Evolutionary conservation across 2,888 invertebrate species (phyloP).

Genomic region (Carcina quercana): DNA sequence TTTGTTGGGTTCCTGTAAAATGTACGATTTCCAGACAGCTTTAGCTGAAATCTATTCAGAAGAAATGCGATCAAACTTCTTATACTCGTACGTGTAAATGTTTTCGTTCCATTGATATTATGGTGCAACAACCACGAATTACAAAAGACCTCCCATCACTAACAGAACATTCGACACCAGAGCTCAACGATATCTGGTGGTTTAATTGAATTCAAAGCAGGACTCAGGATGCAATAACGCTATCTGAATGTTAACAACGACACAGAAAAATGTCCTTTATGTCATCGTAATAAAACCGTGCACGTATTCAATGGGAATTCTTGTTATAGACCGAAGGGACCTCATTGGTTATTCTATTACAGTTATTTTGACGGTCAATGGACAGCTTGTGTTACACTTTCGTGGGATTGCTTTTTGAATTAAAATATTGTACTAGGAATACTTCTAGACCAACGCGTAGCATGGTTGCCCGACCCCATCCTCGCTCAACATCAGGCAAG

Average conservation of each 20-base stretch:
- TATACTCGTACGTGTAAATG: slow-evolving; percentile 27
- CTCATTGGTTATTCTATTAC: slow-evolving; percentile 8
- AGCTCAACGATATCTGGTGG: slow-evolving; percentile 11
- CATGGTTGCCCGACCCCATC: too few relatives aligned
- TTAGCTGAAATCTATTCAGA: too few relatives aligned
- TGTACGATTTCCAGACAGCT: too few relatives aligned
- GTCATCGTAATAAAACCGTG: slow-evolving; percentile 1
- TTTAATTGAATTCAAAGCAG: slow-evolving; percentile 11
- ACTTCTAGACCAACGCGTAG: too few relatives aligned
- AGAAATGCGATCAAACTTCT: too few relatives aligned
- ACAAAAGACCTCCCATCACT: slow-evolving; percentile 17
- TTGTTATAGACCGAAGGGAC: slow-evolving; percentile 1
- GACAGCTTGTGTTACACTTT: too few relatives aligned
- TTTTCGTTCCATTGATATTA: slow-evolving; percentile 33
- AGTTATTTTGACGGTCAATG: slow-evolving; percentile 11
- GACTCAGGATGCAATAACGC: slow-evolving; percentile 10
- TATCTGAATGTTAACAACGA: slow-evolving; percentile 9
- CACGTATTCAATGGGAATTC: slow-evolving; percentile 2
- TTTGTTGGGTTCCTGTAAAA: too few relatives aligned
- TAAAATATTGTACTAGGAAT: too few relatives aligned
- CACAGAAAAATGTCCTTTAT: slow-evolving; percentile 15
- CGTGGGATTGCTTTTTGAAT: too few relatives aligned
- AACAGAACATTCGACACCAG: slow-evolving; percentile 1
- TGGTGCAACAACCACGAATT: slow-evolving; percentile 38
- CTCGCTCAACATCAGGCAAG: too few relatives aligned